Evolutionary conservation across 2,113 vertebrate species (phyloP).

Genomic region (Microcebus tavaratra): DNA sequence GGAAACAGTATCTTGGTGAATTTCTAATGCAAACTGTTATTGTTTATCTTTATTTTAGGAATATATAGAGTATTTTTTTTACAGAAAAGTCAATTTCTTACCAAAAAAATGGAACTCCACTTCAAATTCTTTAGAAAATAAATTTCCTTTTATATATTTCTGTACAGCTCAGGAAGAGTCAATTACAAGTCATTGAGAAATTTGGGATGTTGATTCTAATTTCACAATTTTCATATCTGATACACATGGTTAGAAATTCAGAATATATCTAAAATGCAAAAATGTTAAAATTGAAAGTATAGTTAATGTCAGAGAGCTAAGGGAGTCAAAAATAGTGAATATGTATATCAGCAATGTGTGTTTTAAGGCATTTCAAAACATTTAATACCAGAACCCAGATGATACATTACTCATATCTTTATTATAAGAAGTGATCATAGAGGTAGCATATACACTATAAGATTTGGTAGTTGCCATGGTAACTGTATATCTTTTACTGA

Average conservation of each 20-base stretch:
- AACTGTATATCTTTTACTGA: conserved; percentile 75
- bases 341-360: not conserved
- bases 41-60: conserved; percentile 35
- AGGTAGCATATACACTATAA: conserved; percentile 57
- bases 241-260: not conserved
- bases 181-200: conserved; percentile 37
- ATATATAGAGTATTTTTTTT: not conserved
- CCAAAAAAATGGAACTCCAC: not conserved
- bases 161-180: not conserved
- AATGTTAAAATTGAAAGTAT: conserved; percentile 37
- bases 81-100: not conserved
- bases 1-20: not conserved
- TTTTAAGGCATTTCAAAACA: conserved; percentile 69
- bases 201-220: not conserved
- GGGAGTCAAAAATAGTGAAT: conserved; percentile 39
- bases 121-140: conserved; percentile 29
- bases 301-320: conserved; percentile 42
- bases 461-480: conserved; percentile 81
- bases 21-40: not conserved
- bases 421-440: conserved; percentile 64
- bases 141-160: not conserved
- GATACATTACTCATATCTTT: conserved; percentile 51
- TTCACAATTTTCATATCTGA: not conserved
- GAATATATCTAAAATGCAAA: conserved; percentile 32
- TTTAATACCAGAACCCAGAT: conserved; percentile 66